Evolutionary conservation across 2,113 vertebrate genomes (phyloP), one percentile per base, ranked within the genome.

Genomic region (Lepidothrix coronata): DNA sequence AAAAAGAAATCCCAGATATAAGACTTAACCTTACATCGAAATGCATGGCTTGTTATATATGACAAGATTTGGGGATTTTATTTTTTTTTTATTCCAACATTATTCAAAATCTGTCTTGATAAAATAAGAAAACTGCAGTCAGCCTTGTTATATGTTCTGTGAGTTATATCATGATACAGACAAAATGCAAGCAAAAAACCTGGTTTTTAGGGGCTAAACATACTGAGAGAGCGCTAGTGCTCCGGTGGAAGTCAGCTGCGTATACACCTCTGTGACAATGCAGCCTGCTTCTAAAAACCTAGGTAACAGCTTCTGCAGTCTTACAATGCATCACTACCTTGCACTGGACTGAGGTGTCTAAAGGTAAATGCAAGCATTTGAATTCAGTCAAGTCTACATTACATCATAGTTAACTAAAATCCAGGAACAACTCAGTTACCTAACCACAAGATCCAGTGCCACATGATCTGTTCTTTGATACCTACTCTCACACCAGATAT

Each of bases 41-140:
- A 54, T 0, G 0, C 10, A 22, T 44, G 33, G 4, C 13, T n/a
- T 27, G 30, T 51, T 75, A 15, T 59, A 54, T 3, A 18, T 1
- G 2, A 28, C 2, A 18, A 41, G 51, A 35, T 66, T 62, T 86
- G 1, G 12, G 8, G 15, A 19, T 61, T 43, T 2, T 33, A 27
- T 7, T 43, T 57, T 27, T 68, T 70, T 54, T 27, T 44, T 48
- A 52, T 80, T 92, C 19, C 35, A 44, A 46, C 9, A 31, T 74
- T 9, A 33, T 51, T 71, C 41, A 67, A 90, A 80, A 43, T 66
- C 25, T 70, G 1, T 35, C 37, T 39, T 62, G 24, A 54, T 46
- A 61, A 61, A 49, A 44, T 4, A 46, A 4, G 23, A 37, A 48
- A 83, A 59, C n/a, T 33, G 15, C 8, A 28, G 17, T 68, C 33